Evolutionary conservation across 2,797 vertebrate species (phyloP).

Genomic region (Psittacula echo): DNA sequence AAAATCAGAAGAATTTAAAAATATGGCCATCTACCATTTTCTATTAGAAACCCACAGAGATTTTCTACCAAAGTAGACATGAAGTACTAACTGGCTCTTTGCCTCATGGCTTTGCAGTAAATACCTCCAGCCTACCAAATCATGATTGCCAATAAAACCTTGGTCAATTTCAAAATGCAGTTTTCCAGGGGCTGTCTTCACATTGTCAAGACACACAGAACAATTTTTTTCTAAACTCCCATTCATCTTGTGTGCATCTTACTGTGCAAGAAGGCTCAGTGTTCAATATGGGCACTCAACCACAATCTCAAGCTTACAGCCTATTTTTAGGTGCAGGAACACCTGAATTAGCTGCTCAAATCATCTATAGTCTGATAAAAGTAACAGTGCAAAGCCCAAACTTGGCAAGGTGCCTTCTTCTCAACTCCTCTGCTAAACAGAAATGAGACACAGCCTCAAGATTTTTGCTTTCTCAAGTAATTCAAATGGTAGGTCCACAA

Average conservation of each 20-base stretch:
- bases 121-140: neutral
- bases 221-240: neutral
- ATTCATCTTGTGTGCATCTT: neutral
- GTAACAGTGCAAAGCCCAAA: neutral
- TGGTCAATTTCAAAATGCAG: fast-evolving
- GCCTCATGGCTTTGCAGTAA: neutral
- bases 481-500: neutral
- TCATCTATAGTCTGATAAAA: neutral
- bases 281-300: neutral
- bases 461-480: neutral
- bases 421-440: neutral
- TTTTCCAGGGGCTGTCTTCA: neutral
- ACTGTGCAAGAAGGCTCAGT: neutral
- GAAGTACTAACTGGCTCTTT: neutral
- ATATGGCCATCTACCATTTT: neutral
- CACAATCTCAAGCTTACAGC: neutral
- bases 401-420: neutral
- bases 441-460: neutral
- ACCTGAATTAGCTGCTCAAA: neutral
- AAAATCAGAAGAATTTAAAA: neutral
- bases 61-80: neutral
- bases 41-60: neutral
- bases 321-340: neutral
- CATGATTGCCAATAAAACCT: neutral
- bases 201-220: neutral